Base-by-base conservation (phyloP, 2,113 vertebrate species). In the Silurus asotus region DNA sequence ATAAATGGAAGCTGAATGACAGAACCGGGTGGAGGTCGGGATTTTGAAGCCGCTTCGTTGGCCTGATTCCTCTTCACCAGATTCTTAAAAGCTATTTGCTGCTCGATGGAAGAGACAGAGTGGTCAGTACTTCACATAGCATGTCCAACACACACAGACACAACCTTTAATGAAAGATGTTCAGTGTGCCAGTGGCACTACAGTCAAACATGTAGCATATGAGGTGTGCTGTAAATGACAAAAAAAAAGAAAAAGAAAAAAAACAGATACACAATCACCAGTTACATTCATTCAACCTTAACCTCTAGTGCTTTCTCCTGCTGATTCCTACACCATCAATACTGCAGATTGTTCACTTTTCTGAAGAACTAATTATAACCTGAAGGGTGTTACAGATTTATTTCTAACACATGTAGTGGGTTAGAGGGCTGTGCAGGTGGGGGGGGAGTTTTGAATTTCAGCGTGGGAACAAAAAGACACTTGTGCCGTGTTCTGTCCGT, bases 41-140 rank as follows among this genome's bases (percentile, higher is more conserved):
- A 93, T 90, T 93, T 95, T 83, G 92, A 95, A 82, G 94, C 92
- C 56, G 95, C 94, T 86, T 97, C 96, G 13, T 90, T 95, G 87
- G 95, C 94, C 88, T 94, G 94, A 90, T 97, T 97, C 91, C 96
- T 94, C 92, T 96, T 96, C 55, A 97, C 96, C 91, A 97, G 93
- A 90, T 96, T 97, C 91, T 97, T 97, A 90, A 97, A 97, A 59
- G 96, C 96, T 37, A 97, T 97, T 95, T 97, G 96, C 96, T 97
- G 90, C 86, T 87, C 87, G 6, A 88, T 2, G 20, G 23, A 75
- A 81, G n/a, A 91, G 23, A 87, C 15, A 48, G 72, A 85, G 85
- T 76, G 15, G 79, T 86, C 70, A 84, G 62, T n/a, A 55, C 45
- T 77, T 80, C 28, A 10, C 8, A 3, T 9, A 75, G 13, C 55